Evolutionary conservation across 2,113 vertebrate species (phyloP), one percentile per base, ranked within the genome.

Genomic region (Grantiella picta): DNA sequence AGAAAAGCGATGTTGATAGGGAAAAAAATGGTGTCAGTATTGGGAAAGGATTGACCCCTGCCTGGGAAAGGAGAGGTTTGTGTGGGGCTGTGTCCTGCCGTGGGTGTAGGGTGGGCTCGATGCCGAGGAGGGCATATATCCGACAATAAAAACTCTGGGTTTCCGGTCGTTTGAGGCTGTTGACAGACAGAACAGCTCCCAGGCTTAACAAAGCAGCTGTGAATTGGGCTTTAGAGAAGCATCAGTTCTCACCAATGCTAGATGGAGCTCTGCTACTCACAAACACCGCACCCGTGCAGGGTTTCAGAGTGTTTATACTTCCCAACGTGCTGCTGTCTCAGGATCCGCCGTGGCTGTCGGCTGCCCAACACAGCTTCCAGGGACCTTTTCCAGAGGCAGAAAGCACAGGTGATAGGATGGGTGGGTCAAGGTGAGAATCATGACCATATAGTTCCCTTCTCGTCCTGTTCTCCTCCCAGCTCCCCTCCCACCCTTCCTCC

Each of bases 241-340:
- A 64, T 31, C 49, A 2, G n/a, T 85, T 90, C 63, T 44, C 53
- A 10, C 9, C 86, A 80, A 56, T 92, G 94, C 96, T 96, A 96
- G 96, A 57, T 95, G 96, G 96, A 96, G 96, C 96, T 96, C 20
- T 95, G 96, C 82, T 86, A 76, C 93, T 88, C 89, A 0, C 85
- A 90, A 95, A 94, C 44, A 77, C 40, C 17, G 1, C 9, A 2
- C 75, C 31, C 10, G n/a, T n/a, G 44, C 3, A 12, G 53, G 42
- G 27, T 85, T 45, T 56, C 95, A 64, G 63, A 27, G 42, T 1
- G n/a, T 72, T 82, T 35, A 2, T 8, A 14, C 52, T 89, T 33
- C 11, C 8, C 22, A 80, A 4, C 1, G 0, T 10, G 70, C 29
- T 6, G 9, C 10, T 64, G 20, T 3, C 50, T 71, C 29, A 3